Base-by-base conservation (phyloP, 2,888 invertebrate species). In the Caenorhabditis angaria region DNA sequence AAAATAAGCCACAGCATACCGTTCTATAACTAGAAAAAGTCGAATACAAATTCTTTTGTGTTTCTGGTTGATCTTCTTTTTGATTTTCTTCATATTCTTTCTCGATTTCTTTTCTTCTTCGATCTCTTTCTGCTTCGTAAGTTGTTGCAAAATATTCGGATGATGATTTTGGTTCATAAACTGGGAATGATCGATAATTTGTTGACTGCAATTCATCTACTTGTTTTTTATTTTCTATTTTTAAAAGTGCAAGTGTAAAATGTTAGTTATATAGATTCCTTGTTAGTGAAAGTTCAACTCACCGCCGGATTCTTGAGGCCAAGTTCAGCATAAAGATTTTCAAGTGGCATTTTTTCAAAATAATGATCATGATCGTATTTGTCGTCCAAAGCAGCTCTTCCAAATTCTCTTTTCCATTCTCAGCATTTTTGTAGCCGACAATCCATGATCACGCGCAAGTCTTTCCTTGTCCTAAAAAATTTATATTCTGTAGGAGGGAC, bases 161-260 rank as follows among this genome's bases (percentile, higher is more conserved):
- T 0, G 84, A 83, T 47, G 80, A 78, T 61, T 86, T 86, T 18
- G 86, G 86, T 32, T 78, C 81, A 69, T 86, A 86, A 4, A 86
- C 86, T 27, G 82, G 85, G 54, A 76, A 86, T 51, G 79, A 70
- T 24, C 78, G 75, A 59, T 81, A 77, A 51, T 58, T 62, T 14
- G 74, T 65, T 0, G 69, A 47, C 73, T 78, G 61, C 48, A 63
- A 65, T 29, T 14, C 18, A 10, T 55, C 59, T 10, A 77, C 24
- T n/a, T 32, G 32, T 32, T 5, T 3, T 41, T 41, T 41, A 18
- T 41, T 41, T 18, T 12, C 10, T 41, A 18, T 41, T 41, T 41
- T 41, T 3, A 2, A 18, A 41, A 18, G 41, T 14, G 10, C n/a
- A n/a, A n/a, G n/a, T 51, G 18, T 10, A n/a, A 28, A 14, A 57